Percentiles rank a stretch among this genome's conserved stretches.
Evolutionary conservation across 2,797 vertebrate species (phyloP).

Genomic region (Enteromius anoplus): DNA sequence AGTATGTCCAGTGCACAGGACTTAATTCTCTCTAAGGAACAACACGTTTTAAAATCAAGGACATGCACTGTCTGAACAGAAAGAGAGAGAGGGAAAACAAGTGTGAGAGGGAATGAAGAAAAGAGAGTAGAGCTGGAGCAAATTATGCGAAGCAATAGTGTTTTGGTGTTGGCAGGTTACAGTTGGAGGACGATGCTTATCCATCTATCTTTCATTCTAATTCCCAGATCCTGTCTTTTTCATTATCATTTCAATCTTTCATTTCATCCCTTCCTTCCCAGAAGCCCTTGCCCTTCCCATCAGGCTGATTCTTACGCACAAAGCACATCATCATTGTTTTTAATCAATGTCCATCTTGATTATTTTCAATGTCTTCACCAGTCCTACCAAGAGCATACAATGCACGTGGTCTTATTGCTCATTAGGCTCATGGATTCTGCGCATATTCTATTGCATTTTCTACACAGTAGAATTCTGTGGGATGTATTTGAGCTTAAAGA

Average conservation of each 20-base stretch:
- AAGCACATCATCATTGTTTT: slow-evolving; percentile 49
- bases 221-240: slow-evolving; percentile 43
- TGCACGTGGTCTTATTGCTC: slow-evolving; percentile 5
- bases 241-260: slow-evolving; percentile 48
- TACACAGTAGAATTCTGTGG: not conserved
- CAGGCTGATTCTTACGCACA: slow-evolving; percentile 56
- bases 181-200: slow-evolving; percentile 16
- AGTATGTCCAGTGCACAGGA: slow-evolving; percentile 49
- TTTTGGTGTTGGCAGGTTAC: slow-evolving; percentile 27
- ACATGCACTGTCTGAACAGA: slow-evolving; percentile 50
- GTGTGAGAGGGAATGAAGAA: slow-evolving; percentile 19
- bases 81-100: slow-evolving; percentile 35
- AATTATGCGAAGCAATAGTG: slow-evolving; percentile 40
- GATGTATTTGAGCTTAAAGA: not conserved
- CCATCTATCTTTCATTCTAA: slow-evolving; percentile 34
- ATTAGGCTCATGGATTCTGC: slow-evolving; percentile 1
- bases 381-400: slow-evolving; percentile 10
- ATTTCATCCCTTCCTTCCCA: slow-evolving; percentile 36
- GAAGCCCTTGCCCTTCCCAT: slow-evolving; percentile 52
- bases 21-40: slow-evolving; percentile 55
- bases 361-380: slow-evolving; percentile 45
- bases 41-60: slow-evolving; percentile 55
- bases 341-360: slow-evolving; percentile 50
- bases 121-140: slow-evolving; percentile 7
- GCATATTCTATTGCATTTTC: not conserved